phyloP scores from a whole-genome alignment of 1,140 invertebrate genomes.

The Muscidifurax raptorellus region DNA sequence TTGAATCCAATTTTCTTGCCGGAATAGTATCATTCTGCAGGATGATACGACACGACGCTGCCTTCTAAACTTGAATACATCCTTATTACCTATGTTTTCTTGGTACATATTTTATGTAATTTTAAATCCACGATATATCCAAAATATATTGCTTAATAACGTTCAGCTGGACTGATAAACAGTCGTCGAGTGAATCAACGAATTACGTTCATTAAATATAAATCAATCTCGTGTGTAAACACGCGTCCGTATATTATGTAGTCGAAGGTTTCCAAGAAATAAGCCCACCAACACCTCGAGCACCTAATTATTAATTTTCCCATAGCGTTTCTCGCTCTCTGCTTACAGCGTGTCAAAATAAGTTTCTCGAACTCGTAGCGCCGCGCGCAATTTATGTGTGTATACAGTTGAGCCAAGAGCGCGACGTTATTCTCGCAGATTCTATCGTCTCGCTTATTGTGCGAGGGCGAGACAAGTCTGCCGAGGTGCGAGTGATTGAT shows the following conservation, averaged over 20 bases:
- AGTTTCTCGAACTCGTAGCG: conserved; percentile 5
- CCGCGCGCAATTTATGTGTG: conserved; percentile 8
- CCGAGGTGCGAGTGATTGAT: conserved; percentile 31
- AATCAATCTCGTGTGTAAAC: background rate
- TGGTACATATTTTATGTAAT: too few relatives aligned
- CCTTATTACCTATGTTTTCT: too few relatives aligned
- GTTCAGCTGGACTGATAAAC: too few relatives aligned
- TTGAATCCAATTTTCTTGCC: too few relatives aligned
- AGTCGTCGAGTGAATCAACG: too few relatives aligned
- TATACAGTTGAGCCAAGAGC: background rate
- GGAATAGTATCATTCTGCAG: too few relatives aligned
- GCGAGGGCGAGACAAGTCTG: background rate
- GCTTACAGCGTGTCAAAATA: background rate
- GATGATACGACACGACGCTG: too few relatives aligned
- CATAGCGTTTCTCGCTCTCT: background rate
- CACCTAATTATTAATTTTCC: conserved; percentile 29
- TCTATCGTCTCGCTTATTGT: conserved; percentile 12
- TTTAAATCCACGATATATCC: too few relatives aligned
- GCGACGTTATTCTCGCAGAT: background rate
- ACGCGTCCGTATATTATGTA: background rate
- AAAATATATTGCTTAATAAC: too few relatives aligned
- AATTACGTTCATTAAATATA: too few relatives aligned
- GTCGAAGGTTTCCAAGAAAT: background rate
- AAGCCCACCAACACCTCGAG: too few relatives aligned
- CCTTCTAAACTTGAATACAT: too few relatives aligned